phyloP scores from a whole-genome alignment of 2,888 invertebrate genomes.

The Acleris laterana region DNA sequence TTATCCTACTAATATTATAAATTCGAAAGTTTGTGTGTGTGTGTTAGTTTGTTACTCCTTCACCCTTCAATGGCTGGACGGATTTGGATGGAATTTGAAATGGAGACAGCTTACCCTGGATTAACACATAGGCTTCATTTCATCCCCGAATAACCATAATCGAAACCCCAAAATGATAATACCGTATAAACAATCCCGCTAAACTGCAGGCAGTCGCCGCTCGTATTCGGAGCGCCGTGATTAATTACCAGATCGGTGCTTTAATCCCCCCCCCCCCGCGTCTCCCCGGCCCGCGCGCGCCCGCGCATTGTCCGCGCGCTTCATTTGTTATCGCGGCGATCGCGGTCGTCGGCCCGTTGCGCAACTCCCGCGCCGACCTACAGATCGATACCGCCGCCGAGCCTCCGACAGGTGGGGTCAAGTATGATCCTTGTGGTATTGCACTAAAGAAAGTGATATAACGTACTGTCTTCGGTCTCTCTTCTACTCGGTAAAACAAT shows the following conservation, averaged over 20 bases:
- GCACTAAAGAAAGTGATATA: neutral
- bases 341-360: no score
- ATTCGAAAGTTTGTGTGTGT: no score
- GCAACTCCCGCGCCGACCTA: constrained; percentile 18
- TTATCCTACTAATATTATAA: no score
- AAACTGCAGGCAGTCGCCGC: constrained; percentile 1
- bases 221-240: constrained; percentile 25
- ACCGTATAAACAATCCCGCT: neutral
- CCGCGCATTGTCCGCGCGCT: constrained; percentile 55
- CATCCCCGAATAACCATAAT: no score
- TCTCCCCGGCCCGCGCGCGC: constrained; percentile 41
- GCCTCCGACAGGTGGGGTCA: neutral
- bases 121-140: no score
- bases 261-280: constrained; percentile 42
- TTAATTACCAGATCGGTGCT: constrained; percentile 33
- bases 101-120: no score
- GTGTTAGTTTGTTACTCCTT: no score
- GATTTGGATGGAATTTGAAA: no score
- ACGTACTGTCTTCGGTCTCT: no score
- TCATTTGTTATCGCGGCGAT: constrained; percentile 61
- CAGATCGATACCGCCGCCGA: constrained; percentile 9
- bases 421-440: neutral
- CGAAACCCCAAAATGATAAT: no score
- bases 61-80: no score
- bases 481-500: no score